Evolutionary conservation across 1,140 invertebrate species (phyloP), one percentile per base, ranked within the genome.

Genomic region (Dermatophagoides farinae): DNA sequence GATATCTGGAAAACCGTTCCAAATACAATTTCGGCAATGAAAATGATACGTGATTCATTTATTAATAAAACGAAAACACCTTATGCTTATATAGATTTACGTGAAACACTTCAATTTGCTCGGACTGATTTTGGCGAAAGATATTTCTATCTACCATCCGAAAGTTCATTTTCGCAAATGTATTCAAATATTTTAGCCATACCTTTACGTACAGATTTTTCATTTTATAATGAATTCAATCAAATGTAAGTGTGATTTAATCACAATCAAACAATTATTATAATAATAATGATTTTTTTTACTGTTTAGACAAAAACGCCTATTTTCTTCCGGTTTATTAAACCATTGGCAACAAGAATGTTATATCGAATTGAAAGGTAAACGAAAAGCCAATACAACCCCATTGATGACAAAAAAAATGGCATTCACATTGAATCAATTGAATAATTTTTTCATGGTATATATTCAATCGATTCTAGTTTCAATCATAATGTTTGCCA

Each of bases 231-330:
- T n/a, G 31, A 49, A 49, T 60, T 60, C 31, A 43, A 60, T 50
- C 12, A 8, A 37, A 16, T 43, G 58, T 60, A 52, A 58, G 57
- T 58, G 31, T n/a, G n/a, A n/a, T n/a, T n/a, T n/a, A n/a, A n/a
- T n/a, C n/a, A n/a, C n/a, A n/a, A n/a, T n/a, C n/a, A 31, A 31
- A 31, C 8, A 31, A 31, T 31, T 31, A 31, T 31, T 31, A 4
- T 31, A n/a, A n/a, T n/a, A n/a, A n/a, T 31, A 8, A 31, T 31
- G 31, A 31, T 31, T 31, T 31, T 31, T 2, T 31, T 31, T 2
- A 31, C 8, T 8, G 31, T 31, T 31, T 31, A 31, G 31, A 31
- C 31, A 31, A 31, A 31, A 31, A 31, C 31, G 2, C 8, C 31
- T 31, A 31, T 31, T 31, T 31, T 31, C 31, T 31, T 31, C 31